phyloP scores from a whole-genome alignment of 2,888 invertebrate species.

The Tiliacea aurago region DNA sequence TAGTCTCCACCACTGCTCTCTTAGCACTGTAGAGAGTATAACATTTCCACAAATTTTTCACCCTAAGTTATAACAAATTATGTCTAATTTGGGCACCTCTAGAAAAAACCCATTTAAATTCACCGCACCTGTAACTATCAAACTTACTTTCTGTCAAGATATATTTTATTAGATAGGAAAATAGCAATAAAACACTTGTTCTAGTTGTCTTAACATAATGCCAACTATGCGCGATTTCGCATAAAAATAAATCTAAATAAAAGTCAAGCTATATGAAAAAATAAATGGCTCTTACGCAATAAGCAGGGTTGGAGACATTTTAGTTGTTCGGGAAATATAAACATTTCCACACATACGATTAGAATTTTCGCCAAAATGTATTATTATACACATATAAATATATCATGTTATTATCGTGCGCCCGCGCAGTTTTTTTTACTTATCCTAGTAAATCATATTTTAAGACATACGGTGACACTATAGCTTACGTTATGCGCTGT shows the following conservation, averaged over 20 bases:
- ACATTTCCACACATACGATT: slow-evolving; percentile 76
- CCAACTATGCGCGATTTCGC: slow-evolving; percentile 67
- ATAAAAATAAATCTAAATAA: slow-evolving; percentile 76
- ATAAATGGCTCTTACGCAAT: slow-evolving; percentile 76
- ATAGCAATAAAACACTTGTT: slow-evolving; percentile 60
- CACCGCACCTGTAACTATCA: slow-evolving; percentile 7
- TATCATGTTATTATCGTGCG: slow-evolving; percentile 55
- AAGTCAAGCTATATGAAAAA: slow-evolving; percentile 70
- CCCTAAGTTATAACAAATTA: background rate
- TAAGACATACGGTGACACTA: slow-evolving; percentile 17
- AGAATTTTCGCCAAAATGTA: slow-evolving; percentile 71
- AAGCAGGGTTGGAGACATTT: slow-evolving; percentile 72
- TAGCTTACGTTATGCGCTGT: slow-evolving; percentile 6
- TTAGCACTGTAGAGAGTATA: background rate
- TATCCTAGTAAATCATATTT: slow-evolving; percentile 40
- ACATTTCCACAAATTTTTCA: background rate
- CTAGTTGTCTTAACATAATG: slow-evolving; percentile 66
- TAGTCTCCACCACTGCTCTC: no score
- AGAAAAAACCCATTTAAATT: background rate
- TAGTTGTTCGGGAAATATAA: slow-evolving; percentile 73
- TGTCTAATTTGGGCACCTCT: background rate
- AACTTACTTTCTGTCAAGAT: slow-evolving; percentile 33
- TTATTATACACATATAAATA: slow-evolving; percentile 62
- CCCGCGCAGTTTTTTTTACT: slow-evolving; percentile 51
- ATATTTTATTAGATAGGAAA: slow-evolving; percentile 50